Evolutionary conservation across 1,140 invertebrate species (phyloP).

Genomic region (Holotrichia oblita): DNA sequence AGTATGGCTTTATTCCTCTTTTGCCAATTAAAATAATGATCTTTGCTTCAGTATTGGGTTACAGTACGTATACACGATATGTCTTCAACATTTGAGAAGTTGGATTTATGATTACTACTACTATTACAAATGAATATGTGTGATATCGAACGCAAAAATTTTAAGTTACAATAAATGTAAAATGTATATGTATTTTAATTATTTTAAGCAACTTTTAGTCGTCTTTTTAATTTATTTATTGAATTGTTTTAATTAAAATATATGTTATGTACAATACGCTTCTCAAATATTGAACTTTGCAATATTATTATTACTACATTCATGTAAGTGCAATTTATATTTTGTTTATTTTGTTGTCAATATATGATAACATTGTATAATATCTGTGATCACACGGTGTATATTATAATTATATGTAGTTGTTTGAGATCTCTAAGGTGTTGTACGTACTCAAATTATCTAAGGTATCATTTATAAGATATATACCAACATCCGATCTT

Average conservation of each 20-base stretch:
- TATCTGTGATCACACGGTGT: conserved; percentile 46
- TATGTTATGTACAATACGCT: background rate
- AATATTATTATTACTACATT: background rate
- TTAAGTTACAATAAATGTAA: background rate
- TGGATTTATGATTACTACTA: background rate
- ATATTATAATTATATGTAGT: conserved; percentile 38
- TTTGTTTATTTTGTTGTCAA: conserved; percentile 8
- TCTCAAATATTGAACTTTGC: conserved; percentile 11
- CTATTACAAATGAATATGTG: background rate
- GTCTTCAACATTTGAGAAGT: background rate
- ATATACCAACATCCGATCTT: conserved; percentile 44
- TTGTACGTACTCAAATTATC: conserved; percentile 44
- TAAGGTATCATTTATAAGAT: conserved; percentile 33
- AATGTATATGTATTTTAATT: background rate
- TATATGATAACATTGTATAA: conserved; percentile 35
- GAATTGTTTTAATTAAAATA: background rate
- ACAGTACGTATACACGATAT: no score
- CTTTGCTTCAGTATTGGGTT: no score
- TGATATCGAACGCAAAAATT: background rate
- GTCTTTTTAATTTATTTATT: background rate
- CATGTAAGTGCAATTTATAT: conserved; percentile 30
- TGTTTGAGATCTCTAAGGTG: conserved; percentile 46
- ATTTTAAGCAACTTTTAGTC: background rate
- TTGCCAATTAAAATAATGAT: no score
- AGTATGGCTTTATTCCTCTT: no score